Evolutionary conservation across 2,113 vertebrate genomes (phyloP).

Genomic region (Ciconia boyciana): DNA sequence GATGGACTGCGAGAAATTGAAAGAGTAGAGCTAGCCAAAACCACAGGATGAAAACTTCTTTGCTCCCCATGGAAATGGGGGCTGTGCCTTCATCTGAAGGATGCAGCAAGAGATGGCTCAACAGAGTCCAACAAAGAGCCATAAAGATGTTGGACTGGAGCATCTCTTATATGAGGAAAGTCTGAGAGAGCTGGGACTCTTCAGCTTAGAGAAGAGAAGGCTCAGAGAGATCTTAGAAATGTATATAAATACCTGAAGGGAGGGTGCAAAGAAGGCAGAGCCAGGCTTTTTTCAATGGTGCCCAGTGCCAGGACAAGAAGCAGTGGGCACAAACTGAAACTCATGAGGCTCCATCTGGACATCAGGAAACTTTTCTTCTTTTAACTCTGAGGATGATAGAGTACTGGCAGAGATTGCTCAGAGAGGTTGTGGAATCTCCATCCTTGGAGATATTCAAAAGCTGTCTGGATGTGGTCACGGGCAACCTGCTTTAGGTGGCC

Average conservation of each 20-base stretch:
- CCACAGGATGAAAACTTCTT: fast-evolving
- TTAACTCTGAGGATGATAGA: not conserved
- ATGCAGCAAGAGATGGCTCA: not conserved
- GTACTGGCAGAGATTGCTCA: too few relatives aligned
- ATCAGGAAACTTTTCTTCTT: not conserved
- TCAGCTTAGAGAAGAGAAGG: not conserved
- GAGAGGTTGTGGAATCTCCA: not conserved
- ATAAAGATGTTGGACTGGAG: too few relatives aligned
- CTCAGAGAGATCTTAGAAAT: not conserved
- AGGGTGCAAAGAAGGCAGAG: not conserved
- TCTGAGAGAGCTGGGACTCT: not conserved
- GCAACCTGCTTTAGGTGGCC: not conserved
- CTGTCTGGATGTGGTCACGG: not conserved
- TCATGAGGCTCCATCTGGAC: not conserved
- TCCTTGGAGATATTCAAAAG: not conserved
- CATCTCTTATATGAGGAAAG: not conserved
- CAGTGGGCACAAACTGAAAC: not conserved
- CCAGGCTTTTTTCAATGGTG: too few relatives aligned
- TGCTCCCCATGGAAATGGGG: fast-evolving
- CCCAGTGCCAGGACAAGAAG: not conserved
- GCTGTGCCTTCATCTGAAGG: not conserved
- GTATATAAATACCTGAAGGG: not conserved
- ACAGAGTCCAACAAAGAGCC: not conserved
- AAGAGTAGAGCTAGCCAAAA: not conserved
- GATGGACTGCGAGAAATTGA: not conserved